These are phyloP conservation scores for Lymantria monacha DNA, from an alignment of 2,888 invertebrate genomes.

Conservation along the genomic window DNA sequence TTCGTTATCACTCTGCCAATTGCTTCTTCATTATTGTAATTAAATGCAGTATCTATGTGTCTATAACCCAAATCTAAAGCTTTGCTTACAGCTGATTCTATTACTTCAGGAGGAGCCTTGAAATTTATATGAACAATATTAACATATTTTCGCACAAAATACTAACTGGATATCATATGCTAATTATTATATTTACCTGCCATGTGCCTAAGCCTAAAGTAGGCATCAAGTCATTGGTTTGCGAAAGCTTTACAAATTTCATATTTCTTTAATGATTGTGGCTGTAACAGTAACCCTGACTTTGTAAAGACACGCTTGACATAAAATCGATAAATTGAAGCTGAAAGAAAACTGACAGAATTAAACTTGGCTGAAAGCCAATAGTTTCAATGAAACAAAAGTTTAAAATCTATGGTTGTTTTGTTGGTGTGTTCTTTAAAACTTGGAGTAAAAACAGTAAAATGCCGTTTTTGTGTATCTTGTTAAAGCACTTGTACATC, in stretches of 20 bases:
- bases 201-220: slow-evolving; percentile 87
- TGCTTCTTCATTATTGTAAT: slow-evolving; percentile 89
- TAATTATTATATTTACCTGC: slow-evolving; percentile 75
- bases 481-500: too few relatives aligned
- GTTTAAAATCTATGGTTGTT: not conserved
- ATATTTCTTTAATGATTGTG: slow-evolving; percentile 23
- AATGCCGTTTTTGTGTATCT: too few relatives aligned
- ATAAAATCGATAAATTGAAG: slow-evolving; percentile 43
- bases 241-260: slow-evolving; percentile 71
- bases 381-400: slow-evolving; percentile 14
- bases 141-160: not conserved
- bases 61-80: slow-evolving; percentile 88
- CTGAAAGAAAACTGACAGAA: slow-evolving; percentile 46
- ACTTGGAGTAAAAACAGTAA: too few relatives aligned
- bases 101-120: slow-evolving; percentile 84
- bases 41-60: slow-evolving; percentile 90
- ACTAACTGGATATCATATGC: not conserved
- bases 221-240: slow-evolving; percentile 84
- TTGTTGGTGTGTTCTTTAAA: too few relatives aligned
- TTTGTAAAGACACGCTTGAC: slow-evolving; percentile 29
- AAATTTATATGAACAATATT: not conserved
- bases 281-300: not conserved
- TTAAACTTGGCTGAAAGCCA: slow-evolving; percentile 62
- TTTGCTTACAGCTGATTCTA: slow-evolving; percentile 83
- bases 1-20: slow-evolving; percentile 86